Evolutionary conservation across 2,888 invertebrate genomes (phyloP), one percentile per base, ranked within the genome.

Genomic region (Cantharis nigra): DNA sequence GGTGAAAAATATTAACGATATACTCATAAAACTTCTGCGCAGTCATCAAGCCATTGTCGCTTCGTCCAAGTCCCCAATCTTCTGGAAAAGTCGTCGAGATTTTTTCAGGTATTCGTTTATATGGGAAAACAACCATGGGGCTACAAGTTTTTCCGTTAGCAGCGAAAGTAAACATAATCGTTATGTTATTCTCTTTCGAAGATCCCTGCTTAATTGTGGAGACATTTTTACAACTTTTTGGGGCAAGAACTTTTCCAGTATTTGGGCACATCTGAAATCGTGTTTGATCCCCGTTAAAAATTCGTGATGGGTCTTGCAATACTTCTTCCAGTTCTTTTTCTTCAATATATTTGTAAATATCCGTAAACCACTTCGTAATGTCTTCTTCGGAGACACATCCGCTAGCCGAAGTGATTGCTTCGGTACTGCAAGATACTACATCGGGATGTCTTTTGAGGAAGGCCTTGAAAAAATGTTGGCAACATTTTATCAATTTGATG

Each of bases 251-350:
- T 79, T 84, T 82, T 33, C 84, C 84, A 33, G 81, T 81, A 62
- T 84, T 82, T 64, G 83, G 83, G 69, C 83, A 84, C 26, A 83
- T 72, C 30, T 72, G 49, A 79, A 86, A 84, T 49, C 82, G 81
- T 16, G 79, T 83, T 72, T 84, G 85, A 71, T 84, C 84, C 5
- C 81, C 82, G 75, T 83, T 85, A 7, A 84, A 83, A 63, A 84
- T 84, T 74, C 83, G 77, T 76, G 77, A 75, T 5, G 84, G 81
- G 49, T 73, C 69, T 13, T 67, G 13, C 26, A 73, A 33, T 13
- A 69, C 63, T 3, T 67, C 69, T 69, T 28, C 26, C 7, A 20
- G n/a, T 10, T 69, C 3, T 5, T n/a, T 69, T 20, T 69, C 26
- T 16, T 67, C 13, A 3, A 69, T 10, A 69, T 23, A 69, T 9